A percentile compares a stretch with the other conserved stretches of the same genome.
phyloP scores from a whole-genome alignment of 2,113 vertebrate species.

The Himantopus leucocephalus region DNA sequence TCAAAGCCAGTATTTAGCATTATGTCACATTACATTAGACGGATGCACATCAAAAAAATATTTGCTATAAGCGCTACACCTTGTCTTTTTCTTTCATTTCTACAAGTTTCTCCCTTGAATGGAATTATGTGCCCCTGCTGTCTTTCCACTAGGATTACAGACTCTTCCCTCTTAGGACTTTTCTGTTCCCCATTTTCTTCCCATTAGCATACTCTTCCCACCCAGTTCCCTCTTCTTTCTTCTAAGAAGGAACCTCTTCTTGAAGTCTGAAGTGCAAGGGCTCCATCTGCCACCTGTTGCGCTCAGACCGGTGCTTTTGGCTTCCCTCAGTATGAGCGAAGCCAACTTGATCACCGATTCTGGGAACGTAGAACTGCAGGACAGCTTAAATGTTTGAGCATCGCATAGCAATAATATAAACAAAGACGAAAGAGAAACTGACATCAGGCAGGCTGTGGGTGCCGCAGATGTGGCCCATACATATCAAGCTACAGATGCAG shows the following conservation, averaged over 20 bases:
- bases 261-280: neutral
- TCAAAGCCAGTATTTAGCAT: neutral
- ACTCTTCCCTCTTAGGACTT: neutral
- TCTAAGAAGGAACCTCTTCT: neutral
- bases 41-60: neutral
- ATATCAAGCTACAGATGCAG: fast-evolving
- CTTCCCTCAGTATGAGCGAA: neutral
- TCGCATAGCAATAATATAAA: neutral
- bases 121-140: neutral
- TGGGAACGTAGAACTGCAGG: fast-evolving
- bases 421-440: neutral
- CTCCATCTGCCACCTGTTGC: neutral
- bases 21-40: neutral
- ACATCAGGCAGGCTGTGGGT: neutral
- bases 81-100: neutral
- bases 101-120: fast-evolving
- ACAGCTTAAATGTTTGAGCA: neutral
- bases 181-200: neutral
- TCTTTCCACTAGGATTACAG: neutral
- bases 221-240: neutral
- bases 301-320: too few relatives aligned
- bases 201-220: neutral
- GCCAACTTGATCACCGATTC: neutral
- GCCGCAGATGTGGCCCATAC: fast-evolving
- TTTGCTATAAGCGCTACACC: neutral